phyloP scores from a whole-genome alignment of 2,888 invertebrate species.

The Andrena minutula region DNA sequence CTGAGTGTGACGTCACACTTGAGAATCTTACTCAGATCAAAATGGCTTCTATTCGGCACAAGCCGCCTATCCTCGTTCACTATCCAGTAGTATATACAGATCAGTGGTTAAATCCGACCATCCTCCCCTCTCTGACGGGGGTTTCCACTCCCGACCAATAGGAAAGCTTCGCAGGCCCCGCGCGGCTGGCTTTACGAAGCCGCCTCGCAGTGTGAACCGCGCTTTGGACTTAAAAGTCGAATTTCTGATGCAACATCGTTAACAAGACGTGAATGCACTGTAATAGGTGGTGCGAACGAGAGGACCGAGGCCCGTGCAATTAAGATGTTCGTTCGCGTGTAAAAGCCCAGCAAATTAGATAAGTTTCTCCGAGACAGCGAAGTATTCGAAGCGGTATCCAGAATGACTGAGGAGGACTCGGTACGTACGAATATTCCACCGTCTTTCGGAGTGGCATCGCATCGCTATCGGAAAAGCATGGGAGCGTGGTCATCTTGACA shows the following conservation, averaged over 20 bases:
- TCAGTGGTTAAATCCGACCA: background rate
- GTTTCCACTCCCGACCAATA: conserved; percentile 23
- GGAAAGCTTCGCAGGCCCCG: background rate
- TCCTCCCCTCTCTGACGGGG: background rate
- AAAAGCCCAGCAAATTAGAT: conserved; percentile 20
- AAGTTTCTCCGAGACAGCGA: conserved; percentile 20
- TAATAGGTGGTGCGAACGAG: conserved; percentile 36
- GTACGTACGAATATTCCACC: conserved; percentile 77
- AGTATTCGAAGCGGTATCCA: conserved; percentile 48
- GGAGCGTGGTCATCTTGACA: conserved; percentile 55
- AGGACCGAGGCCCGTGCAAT: conserved; percentile 34
- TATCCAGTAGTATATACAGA: no score
- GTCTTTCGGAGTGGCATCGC: conserved; percentile 3
- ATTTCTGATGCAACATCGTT: conserved; percentile 69
- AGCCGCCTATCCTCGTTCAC: no score
- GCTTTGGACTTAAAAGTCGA: conserved; percentile 53
- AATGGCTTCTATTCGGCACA: no score
- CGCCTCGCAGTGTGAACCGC: conserved; percentile 34
- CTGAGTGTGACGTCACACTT: no score
- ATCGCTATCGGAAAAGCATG: conserved; percentile 38
- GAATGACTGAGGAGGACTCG: conserved; percentile 87
- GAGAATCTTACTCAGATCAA: no score
- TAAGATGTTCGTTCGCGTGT: conserved; percentile 42
- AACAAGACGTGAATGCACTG: conserved; percentile 57
- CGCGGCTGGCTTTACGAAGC: background rate